Conservation (phyloP, 2,113 vertebrate genomes). For the Baryphthengus martii region DNA sequence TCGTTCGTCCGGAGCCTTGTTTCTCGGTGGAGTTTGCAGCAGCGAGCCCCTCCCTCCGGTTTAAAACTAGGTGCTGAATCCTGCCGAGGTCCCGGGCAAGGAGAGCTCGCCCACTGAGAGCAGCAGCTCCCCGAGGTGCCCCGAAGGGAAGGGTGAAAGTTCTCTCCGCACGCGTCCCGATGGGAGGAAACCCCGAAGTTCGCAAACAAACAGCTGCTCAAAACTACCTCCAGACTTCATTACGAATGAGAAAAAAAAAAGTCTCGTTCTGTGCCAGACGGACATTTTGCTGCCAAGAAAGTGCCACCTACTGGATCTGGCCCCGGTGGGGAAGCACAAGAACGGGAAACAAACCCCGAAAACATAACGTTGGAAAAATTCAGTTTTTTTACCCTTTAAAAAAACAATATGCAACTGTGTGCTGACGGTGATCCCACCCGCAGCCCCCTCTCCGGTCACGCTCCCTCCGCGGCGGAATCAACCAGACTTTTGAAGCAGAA, state of each 20-base stretch:
- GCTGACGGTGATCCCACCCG: neutral
- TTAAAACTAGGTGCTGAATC: neutral
- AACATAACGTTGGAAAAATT: neutral
- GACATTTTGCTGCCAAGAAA: slow-evolving; percentile 26
- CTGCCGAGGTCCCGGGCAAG: neutral
- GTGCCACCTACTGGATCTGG: slow-evolving; percentile 41
- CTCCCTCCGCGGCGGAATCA: neutral
- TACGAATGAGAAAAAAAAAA: neutral
- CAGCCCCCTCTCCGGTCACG: neutral
- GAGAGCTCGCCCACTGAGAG: neutral
- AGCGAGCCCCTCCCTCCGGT: neutral
- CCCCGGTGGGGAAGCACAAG: neutral
- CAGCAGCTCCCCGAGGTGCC: neutral
- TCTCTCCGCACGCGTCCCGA: fast-evolving
- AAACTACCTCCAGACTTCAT: neutral
- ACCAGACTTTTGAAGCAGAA: neutral
- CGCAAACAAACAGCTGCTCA: slow-evolving; percentile 2
- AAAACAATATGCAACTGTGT: neutral
- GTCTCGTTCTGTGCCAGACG: neutral
- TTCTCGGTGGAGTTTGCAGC: neutral
- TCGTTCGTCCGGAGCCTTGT: neutral
- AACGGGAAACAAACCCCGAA: neutral
- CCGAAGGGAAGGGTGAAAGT: fast-evolving
- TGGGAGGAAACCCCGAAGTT: neutral
- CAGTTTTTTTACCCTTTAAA: neutral